Percentiles rank a stretch among this genome's conserved stretches.
Evolutionary conservation across 2,888 invertebrate species (phyloP).

Genomic region (Chalcosyrphus nemorum): DNA sequence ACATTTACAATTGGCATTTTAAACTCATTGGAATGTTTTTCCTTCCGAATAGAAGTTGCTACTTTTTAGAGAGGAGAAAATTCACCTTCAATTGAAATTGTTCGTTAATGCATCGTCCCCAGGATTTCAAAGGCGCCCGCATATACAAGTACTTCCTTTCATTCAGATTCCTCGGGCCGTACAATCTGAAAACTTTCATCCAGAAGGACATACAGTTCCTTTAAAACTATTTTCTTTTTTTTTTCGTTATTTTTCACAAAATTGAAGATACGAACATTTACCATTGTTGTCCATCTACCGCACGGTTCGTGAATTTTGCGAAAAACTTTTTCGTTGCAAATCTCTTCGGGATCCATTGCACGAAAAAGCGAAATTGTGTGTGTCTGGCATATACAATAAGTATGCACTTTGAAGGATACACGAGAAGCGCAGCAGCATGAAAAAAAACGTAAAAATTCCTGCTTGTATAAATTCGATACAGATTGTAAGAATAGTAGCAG

Average conservation of each 20-base stretch:
- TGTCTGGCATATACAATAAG: slow-evolving; percentile 5
- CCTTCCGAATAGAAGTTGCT: background rate
- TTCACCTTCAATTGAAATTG: slow-evolving; percentile 60
- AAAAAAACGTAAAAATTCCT: background rate
- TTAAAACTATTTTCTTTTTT: no score
- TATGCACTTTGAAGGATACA: background rate
- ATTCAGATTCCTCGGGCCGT: background rate
- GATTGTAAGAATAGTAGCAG: slow-evolving; percentile 50
- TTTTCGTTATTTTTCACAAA: no score
- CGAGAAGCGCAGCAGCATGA: no score
- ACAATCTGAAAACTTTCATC: slow-evolving; percentile 41
- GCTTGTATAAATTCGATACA: slow-evolving; percentile 57
- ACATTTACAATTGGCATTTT: slow-evolving; percentile 30
- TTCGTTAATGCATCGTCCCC: slow-evolving; percentile 41
- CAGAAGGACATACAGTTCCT: slow-evolving; percentile 38
- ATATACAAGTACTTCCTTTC: background rate
- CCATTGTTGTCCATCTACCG: slow-evolving; percentile 65
- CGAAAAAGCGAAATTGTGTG: slow-evolving; percentile 33
- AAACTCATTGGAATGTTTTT: slow-evolving; percentile 21
- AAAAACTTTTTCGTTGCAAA: slow-evolving; percentile 62
- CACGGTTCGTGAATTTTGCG: slow-evolving; percentile 56
- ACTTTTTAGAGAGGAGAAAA: slow-evolving; percentile 1
- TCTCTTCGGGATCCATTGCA: slow-evolving; percentile 60
- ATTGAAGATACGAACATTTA: slow-evolving; percentile 62
- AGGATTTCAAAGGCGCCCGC: slow-evolving; percentile 12